Evolutionary conservation across 2,797 vertebrate genomes (phyloP), one percentile per base, ranked within the genome.

Genomic region (Oryzias sinensis): DNA sequence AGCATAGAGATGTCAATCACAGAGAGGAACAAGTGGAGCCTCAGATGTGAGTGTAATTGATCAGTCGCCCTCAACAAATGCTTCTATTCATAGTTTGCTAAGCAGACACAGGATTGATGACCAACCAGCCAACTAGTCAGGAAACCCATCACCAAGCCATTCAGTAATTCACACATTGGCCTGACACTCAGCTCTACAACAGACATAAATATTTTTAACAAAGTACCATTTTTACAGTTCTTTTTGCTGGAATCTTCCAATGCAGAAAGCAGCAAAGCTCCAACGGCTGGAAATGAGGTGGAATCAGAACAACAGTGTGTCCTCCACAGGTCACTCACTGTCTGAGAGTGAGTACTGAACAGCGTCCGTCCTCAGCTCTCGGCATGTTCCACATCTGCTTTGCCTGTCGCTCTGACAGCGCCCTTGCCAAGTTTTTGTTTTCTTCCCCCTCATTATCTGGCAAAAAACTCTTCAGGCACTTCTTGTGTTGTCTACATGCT

Each of bases 1-100:
- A 62, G 60, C 64, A 83, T 64, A 68, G 40, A 20, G 51, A 49
- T 59, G 53, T 53, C 43, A 65, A 6, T 52, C 43, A 62, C 63
- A 56, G 14, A 49, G 56, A 64, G 41, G 56, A 59, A 45, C 25
- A 43, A 44, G 55, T 6, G n/a, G 46, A 65, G 37, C 56, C 46
- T 80, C 33, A 65, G 51, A 74, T 76, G 68, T 60, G 20, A 63
- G 65, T 62, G 65, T 74, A 67, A 65, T 70, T 77, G 68, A 74
- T 53, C 77, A 65, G 52, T 83, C 85, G 88, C 86, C 87, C 88
- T 49, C 60, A 75, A 62, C 67, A 85, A 85, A 88, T 53, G 53
- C 64, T 69, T 68, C 69, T 75, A 82, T 82, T 84, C 82, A 82
- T 56, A 52, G 70, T 77, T 77, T 82, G 55, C 63, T 79, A 76